Percentiles rank a stretch among this genome's conserved stretches.
phyloP scores from a whole-genome alignment of 2,113 vertebrate genomes.

The Oxyura jamaicensis region DNA sequence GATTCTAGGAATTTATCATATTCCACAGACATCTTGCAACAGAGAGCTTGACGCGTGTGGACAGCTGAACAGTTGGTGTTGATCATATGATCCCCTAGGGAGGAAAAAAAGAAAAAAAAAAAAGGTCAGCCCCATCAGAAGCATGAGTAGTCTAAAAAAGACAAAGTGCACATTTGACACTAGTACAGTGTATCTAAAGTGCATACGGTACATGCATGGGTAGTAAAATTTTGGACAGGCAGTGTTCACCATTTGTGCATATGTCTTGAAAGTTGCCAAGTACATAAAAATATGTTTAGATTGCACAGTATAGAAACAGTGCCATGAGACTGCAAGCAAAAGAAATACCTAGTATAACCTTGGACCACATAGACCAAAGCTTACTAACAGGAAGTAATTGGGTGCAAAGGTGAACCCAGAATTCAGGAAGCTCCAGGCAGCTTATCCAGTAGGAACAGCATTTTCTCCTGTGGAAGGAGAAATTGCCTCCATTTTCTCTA shows the following conservation, averaged over 20 bases:
- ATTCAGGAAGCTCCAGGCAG: neutral
- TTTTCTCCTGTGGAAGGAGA: neutral
- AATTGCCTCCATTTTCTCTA: neutral
- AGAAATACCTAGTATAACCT: neutral
- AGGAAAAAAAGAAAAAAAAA: neutral
- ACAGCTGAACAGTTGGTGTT: slow-evolving; percentile 97
- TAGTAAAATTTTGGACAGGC: neutral
- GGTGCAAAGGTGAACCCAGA: neutral
- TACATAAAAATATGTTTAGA: neutral
- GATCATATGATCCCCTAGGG: slow-evolving; percentile 85
- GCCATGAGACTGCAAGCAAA: neutral
- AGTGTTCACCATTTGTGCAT: neutral
- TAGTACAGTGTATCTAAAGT: neutral
- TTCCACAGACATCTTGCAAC: slow-evolving; percentile 99
- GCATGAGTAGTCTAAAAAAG: neutral
- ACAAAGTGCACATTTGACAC: neutral
- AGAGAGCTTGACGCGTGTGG: slow-evolving; percentile 93
- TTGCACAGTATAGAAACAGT: neutral
- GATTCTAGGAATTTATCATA: slow-evolving; percentile 98
- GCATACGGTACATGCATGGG: neutral
- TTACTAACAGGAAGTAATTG: neutral
- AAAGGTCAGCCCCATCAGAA: neutral
- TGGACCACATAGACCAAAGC: neutral
- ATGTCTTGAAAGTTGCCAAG: neutral
- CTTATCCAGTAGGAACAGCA: neutral